These are phyloP conservation scores for Caenorhabditis plicata DNA, from an alignment of 2,888 invertebrate species.

Conservation along the genomic window DNA sequence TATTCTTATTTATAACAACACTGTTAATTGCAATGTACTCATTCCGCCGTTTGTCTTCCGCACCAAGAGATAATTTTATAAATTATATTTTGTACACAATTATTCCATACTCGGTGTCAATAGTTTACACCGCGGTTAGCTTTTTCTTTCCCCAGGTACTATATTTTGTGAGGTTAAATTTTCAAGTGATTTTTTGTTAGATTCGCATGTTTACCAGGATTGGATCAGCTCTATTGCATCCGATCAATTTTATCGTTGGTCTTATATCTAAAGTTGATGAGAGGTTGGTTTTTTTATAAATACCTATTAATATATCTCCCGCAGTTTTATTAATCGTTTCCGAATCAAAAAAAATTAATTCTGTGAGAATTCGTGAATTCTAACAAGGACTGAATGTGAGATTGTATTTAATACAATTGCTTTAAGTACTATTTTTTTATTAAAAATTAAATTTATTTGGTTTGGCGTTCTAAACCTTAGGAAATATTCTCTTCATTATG, in stretches of 20 bases:
- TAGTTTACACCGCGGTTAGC: slow-evolving; percentile 29
- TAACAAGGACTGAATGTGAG: too few relatives aligned
- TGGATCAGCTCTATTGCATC: slow-evolving; percentile 22
- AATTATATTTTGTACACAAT: slow-evolving; percentile 34
- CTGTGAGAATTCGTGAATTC: too few relatives aligned
- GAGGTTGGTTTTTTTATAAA: slow-evolving; percentile 1
- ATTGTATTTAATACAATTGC: too few relatives aligned
- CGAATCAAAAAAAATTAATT: too few relatives aligned
- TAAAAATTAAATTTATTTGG: too few relatives aligned
- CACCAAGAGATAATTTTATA: slow-evolving; percentile 25
- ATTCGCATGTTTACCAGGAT: slow-evolving; percentile 18
- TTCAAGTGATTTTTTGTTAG: slow-evolving; percentile 4
- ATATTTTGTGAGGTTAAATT: not conserved
- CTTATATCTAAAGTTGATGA: slow-evolving; percentile 33
- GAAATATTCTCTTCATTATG: too few relatives aligned
- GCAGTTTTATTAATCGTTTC: too few relatives aligned
- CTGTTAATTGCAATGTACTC: slow-evolving; percentile 13
- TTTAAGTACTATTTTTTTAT: too few relatives aligned
- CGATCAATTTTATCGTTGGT: slow-evolving; percentile 34
- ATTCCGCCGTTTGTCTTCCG: slow-evolving; percentile 16
- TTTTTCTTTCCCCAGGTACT: slow-evolving; percentile 37
- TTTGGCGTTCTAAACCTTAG: too few relatives aligned
- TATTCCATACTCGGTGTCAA: slow-evolving; percentile 34
- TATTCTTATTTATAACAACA: slow-evolving; percentile 20
- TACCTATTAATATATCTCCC: not conserved